Evolutionary conservation across 2,797 vertebrate genomes (phyloP).

Genomic region (Clamator glandarius): DNA sequence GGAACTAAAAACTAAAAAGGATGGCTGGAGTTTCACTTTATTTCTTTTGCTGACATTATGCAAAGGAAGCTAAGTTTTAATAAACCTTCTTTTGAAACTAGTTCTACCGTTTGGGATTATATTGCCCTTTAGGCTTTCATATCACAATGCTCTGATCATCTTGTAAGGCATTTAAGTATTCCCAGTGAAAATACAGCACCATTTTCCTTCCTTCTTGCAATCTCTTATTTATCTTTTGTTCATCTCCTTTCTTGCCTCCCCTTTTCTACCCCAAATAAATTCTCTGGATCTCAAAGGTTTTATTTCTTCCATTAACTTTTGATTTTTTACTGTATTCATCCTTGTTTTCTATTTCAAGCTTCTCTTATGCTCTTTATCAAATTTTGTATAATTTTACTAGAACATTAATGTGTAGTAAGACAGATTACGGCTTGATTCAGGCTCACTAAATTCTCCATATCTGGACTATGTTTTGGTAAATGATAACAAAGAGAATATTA

Average conservation of each 20-base stretch:
- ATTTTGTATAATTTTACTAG: background rate
- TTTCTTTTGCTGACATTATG: constrained; percentile 47
- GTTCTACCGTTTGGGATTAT: constrained; percentile 47
- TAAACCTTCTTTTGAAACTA: constrained; percentile 63
- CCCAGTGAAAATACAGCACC: constrained; percentile 33
- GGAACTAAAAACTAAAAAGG: constrained; percentile 26
- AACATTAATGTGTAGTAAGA: background rate
- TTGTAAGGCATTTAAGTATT: constrained; percentile 48
- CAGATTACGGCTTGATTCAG: background rate
- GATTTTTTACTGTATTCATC: background rate
- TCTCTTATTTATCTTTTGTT: constrained; percentile 60
- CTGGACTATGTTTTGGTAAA: background rate
- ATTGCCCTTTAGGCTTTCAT: constrained; percentile 56
- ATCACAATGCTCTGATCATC: constrained; percentile 41
- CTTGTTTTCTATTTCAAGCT: background rate
- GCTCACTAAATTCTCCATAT: background rate
- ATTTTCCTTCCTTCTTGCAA: constrained; percentile 20
- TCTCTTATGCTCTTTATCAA: background rate
- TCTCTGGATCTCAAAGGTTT: background rate
- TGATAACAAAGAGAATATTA: background rate
- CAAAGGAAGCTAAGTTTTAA: constrained; percentile 52
- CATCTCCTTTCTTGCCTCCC: background rate
- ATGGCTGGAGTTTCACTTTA: constrained; percentile 15
- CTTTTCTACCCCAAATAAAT: background rate
- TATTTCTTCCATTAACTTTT: constrained; percentile 46